Conservation (phyloP, 2,797 vertebrate species). For the Microctenopoma lineatum region DNA sequence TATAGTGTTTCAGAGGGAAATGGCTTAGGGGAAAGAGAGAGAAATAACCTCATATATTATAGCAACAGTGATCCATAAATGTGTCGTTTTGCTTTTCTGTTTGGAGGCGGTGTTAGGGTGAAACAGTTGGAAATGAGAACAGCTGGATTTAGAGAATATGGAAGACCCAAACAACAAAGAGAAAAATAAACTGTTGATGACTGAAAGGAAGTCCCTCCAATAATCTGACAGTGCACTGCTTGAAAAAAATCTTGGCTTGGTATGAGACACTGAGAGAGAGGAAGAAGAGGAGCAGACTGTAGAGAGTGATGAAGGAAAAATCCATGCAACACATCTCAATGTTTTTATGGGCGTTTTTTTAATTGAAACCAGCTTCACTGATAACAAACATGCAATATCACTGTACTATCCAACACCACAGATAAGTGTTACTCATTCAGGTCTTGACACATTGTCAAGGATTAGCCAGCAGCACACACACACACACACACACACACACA, state of each 20-base stretch:
- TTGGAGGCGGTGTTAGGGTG: constrained; percentile 50
- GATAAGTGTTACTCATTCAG: constrained; percentile 90
- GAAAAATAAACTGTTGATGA: constrained; percentile 57
- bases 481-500: constrained; percentile 35
- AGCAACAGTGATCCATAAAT: constrained; percentile 42
- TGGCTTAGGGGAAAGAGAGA: constrained; percentile 64
- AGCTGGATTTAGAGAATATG: constrained; percentile 57
- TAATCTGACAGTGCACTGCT: constrained; percentile 43
- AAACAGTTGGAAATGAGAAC: constrained; percentile 57
- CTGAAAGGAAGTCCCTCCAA: constrained; percentile 38
- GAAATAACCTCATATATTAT: constrained; percentile 71
- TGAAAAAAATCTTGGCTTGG: constrained; percentile 36
- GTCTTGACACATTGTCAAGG: constrained; percentile 88
- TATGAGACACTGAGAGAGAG: constrained; percentile 49
- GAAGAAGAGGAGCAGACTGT: constrained; percentile 32
- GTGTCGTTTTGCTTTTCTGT: constrained; percentile 37
- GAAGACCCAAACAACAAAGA: constrained; percentile 57
- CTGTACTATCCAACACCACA: constrained; percentile 96
- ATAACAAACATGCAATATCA: constrained; percentile 97
- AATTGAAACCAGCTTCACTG: constrained; percentile 95
- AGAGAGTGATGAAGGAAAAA: constrained; percentile 68
- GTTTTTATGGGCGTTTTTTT: constrained; percentile 78
- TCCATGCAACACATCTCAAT: constrained; percentile 77
- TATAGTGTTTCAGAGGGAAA: constrained; percentile 66
- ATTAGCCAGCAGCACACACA: constrained; percentile 82